These are phyloP conservation scores for Theristicus caerulescens DNA, from an alignment of 2,113 vertebrate species.

Conservation along the genomic window DNA sequence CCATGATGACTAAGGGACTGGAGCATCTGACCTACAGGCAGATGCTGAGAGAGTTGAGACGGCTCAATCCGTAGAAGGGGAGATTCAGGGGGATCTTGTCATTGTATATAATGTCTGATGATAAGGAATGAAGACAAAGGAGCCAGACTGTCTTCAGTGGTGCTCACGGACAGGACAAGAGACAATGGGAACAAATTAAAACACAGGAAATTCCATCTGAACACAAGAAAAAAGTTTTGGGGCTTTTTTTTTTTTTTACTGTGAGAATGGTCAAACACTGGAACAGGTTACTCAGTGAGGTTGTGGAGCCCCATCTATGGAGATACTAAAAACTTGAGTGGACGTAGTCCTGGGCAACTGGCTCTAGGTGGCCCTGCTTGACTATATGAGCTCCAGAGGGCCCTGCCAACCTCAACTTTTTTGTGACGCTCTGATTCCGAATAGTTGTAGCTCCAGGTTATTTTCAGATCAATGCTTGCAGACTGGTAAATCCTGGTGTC, in stretches of 20 bases:
- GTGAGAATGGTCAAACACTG: background rate
- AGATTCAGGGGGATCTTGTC: background rate
- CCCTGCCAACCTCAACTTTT: background rate
- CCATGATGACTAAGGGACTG: background rate
- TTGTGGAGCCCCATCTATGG: background rate
- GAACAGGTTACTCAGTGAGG: background rate
- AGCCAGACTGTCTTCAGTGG: background rate
- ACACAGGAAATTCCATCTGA: background rate
- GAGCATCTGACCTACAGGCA: background rate
- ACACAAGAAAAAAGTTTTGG: accelerated
- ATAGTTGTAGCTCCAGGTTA: background rate
- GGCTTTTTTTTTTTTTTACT: background rate
- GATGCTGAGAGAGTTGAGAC: background rate
- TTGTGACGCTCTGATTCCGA: background rate
- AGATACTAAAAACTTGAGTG: background rate
- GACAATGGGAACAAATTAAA: background rate
- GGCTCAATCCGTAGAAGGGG: background rate
- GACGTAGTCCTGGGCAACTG: background rate
- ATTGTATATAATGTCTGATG: background rate
- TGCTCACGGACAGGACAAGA: background rate
- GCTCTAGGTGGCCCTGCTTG: background rate
- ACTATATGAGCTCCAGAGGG: background rate
- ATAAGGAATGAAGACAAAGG: background rate
- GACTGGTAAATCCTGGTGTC: background rate
- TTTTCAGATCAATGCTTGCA: background rate